Conservation (phyloP, 1,140 invertebrate species). For the Harlomillsia oculata region DNA sequence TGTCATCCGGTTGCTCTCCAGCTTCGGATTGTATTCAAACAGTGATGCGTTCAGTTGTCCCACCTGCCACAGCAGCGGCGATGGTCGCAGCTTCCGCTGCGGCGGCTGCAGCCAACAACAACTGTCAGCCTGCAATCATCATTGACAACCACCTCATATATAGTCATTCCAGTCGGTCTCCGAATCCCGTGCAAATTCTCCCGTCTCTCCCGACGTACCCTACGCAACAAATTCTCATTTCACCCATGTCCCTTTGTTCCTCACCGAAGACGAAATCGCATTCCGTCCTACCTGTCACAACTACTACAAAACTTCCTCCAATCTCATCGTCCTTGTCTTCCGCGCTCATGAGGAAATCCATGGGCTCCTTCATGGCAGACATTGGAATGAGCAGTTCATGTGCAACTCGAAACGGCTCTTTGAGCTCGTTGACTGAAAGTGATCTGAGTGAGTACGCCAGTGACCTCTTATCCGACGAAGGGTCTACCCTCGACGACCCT, state of each 20-base stretch:
- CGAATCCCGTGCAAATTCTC: background rate
- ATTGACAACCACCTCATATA: constrained; percentile 14
- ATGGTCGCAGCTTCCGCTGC: background rate
- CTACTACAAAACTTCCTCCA: constrained; percentile 18
- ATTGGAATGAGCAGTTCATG: constrained; percentile 9
- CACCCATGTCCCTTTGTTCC: constrained; percentile 14
- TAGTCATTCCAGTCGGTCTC: background rate
- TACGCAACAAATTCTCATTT: constrained; percentile 9
- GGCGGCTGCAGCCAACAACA: background rate
- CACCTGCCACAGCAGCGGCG: constrained; percentile 14
- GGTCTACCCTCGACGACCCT: constrained; percentile 36
- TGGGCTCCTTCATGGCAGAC: constrained; percentile 24
- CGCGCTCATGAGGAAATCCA: constrained; percentile 12
- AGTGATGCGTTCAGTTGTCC: constrained; percentile 32
- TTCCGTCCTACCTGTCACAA: background rate
- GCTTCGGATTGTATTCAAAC: constrained; percentile 34
- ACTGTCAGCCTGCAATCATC: background rate
- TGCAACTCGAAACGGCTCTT: constrained; percentile 27
- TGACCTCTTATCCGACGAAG: constrained; percentile 37
- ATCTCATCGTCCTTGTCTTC: constrained; percentile 19
- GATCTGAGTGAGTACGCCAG: constrained; percentile 36
- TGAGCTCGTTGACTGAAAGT: constrained; percentile 36
- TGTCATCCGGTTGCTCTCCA: constrained; percentile 22
- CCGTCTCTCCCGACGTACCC: background rate
- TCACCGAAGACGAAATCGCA: constrained; percentile 4